Conservation (phyloP, 2,113 vertebrate genomes). For the Ivindomyrus marchei region DNA sequence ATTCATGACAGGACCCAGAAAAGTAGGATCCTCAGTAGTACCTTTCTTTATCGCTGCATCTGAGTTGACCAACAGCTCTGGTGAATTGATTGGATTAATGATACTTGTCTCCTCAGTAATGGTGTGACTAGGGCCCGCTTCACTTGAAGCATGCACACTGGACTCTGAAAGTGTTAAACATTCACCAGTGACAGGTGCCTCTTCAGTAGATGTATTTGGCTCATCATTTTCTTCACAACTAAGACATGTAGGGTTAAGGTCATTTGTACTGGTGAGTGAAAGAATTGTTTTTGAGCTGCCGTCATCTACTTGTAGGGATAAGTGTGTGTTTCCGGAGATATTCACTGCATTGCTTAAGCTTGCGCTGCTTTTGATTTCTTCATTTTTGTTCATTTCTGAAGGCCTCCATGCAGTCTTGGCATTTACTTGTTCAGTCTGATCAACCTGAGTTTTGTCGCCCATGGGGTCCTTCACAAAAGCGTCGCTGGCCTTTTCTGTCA, state of each 20-base stretch:
- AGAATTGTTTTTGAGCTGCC: not conserved
- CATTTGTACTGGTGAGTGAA: not conserved
- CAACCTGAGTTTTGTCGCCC: not conserved
- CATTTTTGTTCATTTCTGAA: constrained; percentile 17
- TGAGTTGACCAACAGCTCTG: constrained; percentile 9
- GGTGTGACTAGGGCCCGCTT: not conserved
- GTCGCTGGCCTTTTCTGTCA: constrained; percentile 7
- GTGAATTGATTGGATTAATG: not conserved
- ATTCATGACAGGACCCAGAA: not conserved
- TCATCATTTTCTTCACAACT: not conserved
- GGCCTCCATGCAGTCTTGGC: not conserved
- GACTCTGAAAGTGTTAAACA: not conserved
- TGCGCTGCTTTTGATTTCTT: not conserved
- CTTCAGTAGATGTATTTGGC: not conserved
- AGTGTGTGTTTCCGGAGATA: not conserved
- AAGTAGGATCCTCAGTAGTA: not conserved
- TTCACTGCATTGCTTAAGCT: not conserved
- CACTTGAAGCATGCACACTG: constrained; percentile 1
- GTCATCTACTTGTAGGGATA: constrained; percentile 2
- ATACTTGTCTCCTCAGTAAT: not conserved
- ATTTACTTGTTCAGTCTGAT: constrained; percentile 14
- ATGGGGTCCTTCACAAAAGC: constrained; percentile 4
- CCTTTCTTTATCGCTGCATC: not conserved
- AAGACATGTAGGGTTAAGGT: not conserved
- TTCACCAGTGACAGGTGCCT: not conserved